Evolutionary conservation across 2,888 invertebrate genomes (phyloP).

Genomic region (Serripes groenlandicus): DNA sequence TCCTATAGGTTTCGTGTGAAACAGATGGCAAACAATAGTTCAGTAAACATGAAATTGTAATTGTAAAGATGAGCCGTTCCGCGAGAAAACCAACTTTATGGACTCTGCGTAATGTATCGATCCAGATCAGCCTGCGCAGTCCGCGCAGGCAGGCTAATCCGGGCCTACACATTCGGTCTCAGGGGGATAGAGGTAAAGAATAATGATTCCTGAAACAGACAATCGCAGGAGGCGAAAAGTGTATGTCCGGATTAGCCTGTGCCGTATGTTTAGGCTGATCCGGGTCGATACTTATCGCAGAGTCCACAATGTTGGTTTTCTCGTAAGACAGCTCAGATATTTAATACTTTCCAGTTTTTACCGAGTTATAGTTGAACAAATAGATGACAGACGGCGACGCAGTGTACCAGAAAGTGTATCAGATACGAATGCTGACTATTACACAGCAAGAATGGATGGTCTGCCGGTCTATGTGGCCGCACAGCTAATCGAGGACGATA

Average conservation of each 20-base stretch:
- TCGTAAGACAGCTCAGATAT: neutral
- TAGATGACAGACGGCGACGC: conserved; percentile 53
- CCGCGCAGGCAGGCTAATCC: no score
- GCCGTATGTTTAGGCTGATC: neutral
- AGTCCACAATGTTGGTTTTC: neutral
- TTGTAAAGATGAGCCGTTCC: no score
- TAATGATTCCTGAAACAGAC: no score
- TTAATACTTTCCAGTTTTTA: conserved; percentile 76
- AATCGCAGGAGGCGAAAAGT: no score
- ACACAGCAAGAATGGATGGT: conserved; percentile 90
- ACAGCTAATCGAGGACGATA: conserved; percentile 89
- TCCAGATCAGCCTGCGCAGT: no score
- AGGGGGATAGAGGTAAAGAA: no score
- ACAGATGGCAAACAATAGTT: no score
- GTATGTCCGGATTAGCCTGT: neutral
- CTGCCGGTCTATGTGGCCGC: conserved; percentile 93
- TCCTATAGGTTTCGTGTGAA: no score
- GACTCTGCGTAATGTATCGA: no score
- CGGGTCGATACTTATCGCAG: neutral
- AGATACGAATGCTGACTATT: conserved; percentile 89
- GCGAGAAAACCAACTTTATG: no score
- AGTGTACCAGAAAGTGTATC: conserved; percentile 87
- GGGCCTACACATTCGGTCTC: no score
- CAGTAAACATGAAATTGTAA: no score
- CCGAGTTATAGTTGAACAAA: conserved; percentile 79